Percentiles rank a stretch among this genome's conserved stretches.
These are phyloP conservation scores for Phyllotreta striolata DNA, from an alignment of 2,888 invertebrate species.

Conservation along the genomic window DNA sequence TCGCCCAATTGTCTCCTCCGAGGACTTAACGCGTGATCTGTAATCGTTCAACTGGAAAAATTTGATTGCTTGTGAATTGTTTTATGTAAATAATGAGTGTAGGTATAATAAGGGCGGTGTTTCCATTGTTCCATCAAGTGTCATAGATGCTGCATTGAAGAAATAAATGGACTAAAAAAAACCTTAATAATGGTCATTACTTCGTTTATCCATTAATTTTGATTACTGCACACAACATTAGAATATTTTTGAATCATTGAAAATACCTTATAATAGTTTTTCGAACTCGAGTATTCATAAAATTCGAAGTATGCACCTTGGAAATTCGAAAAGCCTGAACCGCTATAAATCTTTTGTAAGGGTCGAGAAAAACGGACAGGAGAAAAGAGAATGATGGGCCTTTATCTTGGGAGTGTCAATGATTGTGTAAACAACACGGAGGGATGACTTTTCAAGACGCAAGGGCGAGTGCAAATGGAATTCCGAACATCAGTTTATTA, in stretches of 20 bases:
- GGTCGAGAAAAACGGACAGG: slow-evolving; percentile 35
- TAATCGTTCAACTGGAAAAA: slow-evolving; percentile 23
- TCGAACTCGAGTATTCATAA: neutral
- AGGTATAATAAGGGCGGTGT: slow-evolving; percentile 11
- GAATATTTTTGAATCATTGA: neutral
- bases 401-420: slow-evolving; percentile 53
- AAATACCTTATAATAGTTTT: neutral
- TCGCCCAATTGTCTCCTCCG: no score
- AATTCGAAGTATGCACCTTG: slow-evolving; percentile 16
- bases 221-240: no score
- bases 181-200: no score
- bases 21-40: neutral
- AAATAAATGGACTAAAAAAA: no score
- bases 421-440: slow-evolving; percentile 54
- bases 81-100: slow-evolving; percentile 28
- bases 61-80: slow-evolving; percentile 32
- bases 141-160: neutral
- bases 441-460: slow-evolving; percentile 53
- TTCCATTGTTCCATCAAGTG: slow-evolving; percentile 22
- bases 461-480: slow-evolving; percentile 52
- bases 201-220: no score
- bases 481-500: slow-evolving; percentile 56
- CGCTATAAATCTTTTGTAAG: slow-evolving; percentile 35
- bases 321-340: neutral
- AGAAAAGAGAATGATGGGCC: slow-evolving; percentile 43